Evolutionary conservation across 2,797 vertebrate species (phyloP), one percentile per base, ranked within the genome.

Genomic region (Acrossocheilus fasciatus): DNA sequence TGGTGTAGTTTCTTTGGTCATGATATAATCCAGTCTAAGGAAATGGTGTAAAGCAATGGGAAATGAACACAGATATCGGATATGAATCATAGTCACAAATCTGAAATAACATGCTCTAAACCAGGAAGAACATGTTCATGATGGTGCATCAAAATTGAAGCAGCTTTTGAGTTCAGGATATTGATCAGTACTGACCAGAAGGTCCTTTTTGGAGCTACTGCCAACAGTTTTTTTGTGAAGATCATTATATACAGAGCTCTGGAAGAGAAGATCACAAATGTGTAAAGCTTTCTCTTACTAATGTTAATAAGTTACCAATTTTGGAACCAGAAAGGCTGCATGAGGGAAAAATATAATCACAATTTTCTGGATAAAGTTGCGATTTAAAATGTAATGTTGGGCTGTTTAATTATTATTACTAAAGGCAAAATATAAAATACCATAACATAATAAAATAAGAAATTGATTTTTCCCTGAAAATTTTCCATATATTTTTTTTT

Each of bases 1-100:
- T 98, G 96, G 92, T 96, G 94, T 98, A 98, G 93, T 96, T 99
- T 96, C 97, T 98, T 91, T 97, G 96, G 96, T 98, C 97, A 78
- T 96, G 96, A 95, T 98, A 98, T 90, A 97, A 94, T 94, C 97
- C 98, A 91, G 95, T 96, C 98, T 99, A 95, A 93, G 91, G 88
- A 90, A 47, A 91, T 86, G 23, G 52, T 36, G 87, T 26, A 81
- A 59, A 82, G 54, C 69, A 77, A 86, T 89, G 17, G 77, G 30
- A 75, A 85, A 84, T 83, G 43, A 57, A 15, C 14, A 70, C 85
- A 17, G 75, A 50, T 9, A 81, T 59, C 87, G 66, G 86, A 81
- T 85, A 90, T 84, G 0, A 39, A 39, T 68, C 15, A 4, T 86
- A 90, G 87, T 74, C 73, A 82, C 88, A 39, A 12, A 26, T 69